Conservation (phyloP, 23 tunicate genomes). For the Oikopleura dioica region DNA sequence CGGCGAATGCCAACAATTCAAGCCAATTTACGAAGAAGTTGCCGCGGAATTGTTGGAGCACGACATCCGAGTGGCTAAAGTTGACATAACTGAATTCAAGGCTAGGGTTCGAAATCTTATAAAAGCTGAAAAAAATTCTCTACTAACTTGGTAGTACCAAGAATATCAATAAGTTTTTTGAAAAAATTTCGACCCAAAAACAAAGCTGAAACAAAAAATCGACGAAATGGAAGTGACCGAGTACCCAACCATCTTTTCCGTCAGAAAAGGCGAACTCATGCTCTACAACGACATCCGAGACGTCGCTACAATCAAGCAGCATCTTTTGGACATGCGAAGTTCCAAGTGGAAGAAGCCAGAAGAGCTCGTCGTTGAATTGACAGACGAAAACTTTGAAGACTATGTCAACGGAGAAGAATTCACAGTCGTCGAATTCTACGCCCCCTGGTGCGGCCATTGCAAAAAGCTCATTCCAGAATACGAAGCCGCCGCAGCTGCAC, state of each 20-base stretch:
- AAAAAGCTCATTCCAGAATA: slow-evolving; percentile 78
- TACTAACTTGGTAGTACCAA: too few species aligned
- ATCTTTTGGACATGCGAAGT: too few species aligned
- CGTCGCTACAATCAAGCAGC: too few species aligned
- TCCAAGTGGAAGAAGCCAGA: slow-evolving; percentile 93
- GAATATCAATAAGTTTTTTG: too few species aligned
- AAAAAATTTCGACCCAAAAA: too few species aligned
- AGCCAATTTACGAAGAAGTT: slow-evolving; percentile 68
- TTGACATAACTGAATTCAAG: slow-evolving; percentile 79
- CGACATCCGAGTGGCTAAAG: slow-evolving; percentile 60
- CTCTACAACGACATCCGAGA: too few species aligned
- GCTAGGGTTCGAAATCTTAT: too few species aligned
- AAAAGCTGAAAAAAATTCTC: too few species aligned
- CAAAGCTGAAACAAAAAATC: slow-evolving; percentile 12
- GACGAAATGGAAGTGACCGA: slow-evolving; percentile 29
- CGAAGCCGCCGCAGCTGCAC: slow-evolving; percentile 63
- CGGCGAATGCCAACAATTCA: slow-evolving; percentile 81
- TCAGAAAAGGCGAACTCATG: slow-evolving; percentile 26
- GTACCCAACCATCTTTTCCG: slow-evolving; percentile 41
- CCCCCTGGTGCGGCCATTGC: slow-evolving; percentile 99
- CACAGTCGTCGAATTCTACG: slow-evolving; percentile 80
- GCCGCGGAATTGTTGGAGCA: slow-evolving; percentile 39
- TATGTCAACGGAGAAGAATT: slow-evolving; percentile 45
- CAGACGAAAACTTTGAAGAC: slow-evolving; percentile 44
- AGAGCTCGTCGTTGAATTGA: slow-evolving; percentile 51